These are phyloP conservation scores for Ophioderma brevispina DNA, from an alignment of 35 echinoderm and acorn worm species.

Conservation along the genomic window DNA sequence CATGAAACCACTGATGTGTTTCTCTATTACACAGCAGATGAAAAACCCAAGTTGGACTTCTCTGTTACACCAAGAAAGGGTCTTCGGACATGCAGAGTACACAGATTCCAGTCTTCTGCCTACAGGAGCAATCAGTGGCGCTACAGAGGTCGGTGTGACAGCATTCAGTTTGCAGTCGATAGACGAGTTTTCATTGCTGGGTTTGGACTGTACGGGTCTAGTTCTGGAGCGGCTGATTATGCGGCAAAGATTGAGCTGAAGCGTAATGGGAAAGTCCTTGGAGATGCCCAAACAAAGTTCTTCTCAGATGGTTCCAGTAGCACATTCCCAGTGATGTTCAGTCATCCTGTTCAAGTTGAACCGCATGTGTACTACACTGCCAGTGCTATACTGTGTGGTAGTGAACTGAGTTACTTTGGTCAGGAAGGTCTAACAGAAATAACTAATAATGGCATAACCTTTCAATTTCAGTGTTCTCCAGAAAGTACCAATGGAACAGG, in stretches of 20 bases:
- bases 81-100: slow-evolving; percentile 77
- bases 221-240: slow-evolving; percentile 83
- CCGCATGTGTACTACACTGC: slow-evolving; percentile 95
- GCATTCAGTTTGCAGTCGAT: slow-evolving; percentile 98
- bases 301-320: slow-evolving; percentile 90
- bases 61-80: slow-evolving; percentile 68
- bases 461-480: slow-evolving; percentile 96
- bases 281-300: slow-evolving; percentile 89
- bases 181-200: slow-evolving; percentile 95
- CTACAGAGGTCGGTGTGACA: slow-evolving; percentile 94
- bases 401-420: slow-evolving; percentile 96
- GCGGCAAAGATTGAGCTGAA: slow-evolving; percentile 87
- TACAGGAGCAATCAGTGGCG: slow-evolving; percentile 99
- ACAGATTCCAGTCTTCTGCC: slow-evolving; percentile 96
- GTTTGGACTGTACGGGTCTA: slow-evolving; percentile 93
- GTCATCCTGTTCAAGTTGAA: slow-evolving; percentile 91
- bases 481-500: slow-evolving; percentile 99
- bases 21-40: slow-evolving; percentile 79
- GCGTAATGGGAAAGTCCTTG: slow-evolving; percentile 81
- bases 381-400: slow-evolving; percentile 86
- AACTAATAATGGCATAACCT: slow-evolving; percentile 75
- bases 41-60: slow-evolving; percentile 89
- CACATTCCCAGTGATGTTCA: slow-evolving; percentile 92
- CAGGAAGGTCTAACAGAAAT: slow-evolving; percentile 97
- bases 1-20: slow-evolving; percentile 95